Conservation (phyloP, 2,113 vertebrate genomes). For the Burhinus oedicnemus region DNA sequence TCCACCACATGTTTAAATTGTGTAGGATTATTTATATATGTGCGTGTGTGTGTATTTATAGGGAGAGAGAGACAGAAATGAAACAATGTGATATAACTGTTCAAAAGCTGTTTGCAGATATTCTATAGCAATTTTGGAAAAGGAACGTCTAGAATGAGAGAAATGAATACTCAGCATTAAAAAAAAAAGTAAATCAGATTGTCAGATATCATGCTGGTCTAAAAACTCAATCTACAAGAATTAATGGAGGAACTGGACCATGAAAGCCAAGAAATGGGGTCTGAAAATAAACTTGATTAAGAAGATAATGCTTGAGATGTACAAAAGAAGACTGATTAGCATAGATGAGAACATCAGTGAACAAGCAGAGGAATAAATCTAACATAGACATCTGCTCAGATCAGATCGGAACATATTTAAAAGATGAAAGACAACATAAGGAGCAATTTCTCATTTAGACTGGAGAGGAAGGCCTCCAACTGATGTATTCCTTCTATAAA, state of each 20-base stretch:
- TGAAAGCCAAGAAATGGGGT: slow-evolving; percentile 38
- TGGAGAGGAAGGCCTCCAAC: slow-evolving; percentile 48
- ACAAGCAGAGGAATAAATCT: slow-evolving; percentile 55
- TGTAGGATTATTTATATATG: slow-evolving; percentile 13
- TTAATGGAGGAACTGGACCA: slow-evolving; percentile 32
- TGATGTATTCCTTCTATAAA: slow-evolving; percentile 38
- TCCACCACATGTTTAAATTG: slow-evolving; percentile 61
- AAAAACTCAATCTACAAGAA: slow-evolving; percentile 20
- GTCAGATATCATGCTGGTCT: background rate
- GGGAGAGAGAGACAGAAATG: slow-evolving; percentile 20
- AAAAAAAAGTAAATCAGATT: background rate
- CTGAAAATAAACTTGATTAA: slow-evolving; percentile 59
- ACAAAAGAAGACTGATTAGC: slow-evolving; percentile 58
- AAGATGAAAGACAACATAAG: slow-evolving; percentile 63
- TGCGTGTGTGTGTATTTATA: background rate
- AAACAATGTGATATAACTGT: slow-evolving; percentile 14
- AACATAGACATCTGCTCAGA: slow-evolving; percentile 45
- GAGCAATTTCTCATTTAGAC: slow-evolving; percentile 56
- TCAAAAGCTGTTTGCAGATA: slow-evolving; percentile 48
- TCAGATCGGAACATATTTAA: slow-evolving; percentile 50
- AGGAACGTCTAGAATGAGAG: background rate
- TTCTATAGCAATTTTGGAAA: background rate
- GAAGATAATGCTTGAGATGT: slow-evolving; percentile 49
- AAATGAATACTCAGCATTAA: background rate
- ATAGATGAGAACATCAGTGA: slow-evolving; percentile 34